Evolutionary conservation across 2,888 invertebrate species (phyloP).

Genomic region (Microdon myrmicae): DNA sequence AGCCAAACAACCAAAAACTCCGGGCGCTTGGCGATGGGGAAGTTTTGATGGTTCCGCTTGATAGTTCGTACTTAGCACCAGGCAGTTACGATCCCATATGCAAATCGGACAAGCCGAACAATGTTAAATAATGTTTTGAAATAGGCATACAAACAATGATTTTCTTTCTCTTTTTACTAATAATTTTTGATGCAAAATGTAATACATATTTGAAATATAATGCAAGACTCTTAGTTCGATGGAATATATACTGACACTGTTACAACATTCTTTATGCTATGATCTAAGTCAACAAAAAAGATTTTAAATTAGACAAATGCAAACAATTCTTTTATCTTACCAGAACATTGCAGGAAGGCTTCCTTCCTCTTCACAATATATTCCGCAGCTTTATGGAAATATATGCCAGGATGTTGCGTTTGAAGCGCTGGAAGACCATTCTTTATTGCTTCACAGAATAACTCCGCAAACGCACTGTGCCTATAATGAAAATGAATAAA

Average conservation of each 20-base stretch:
- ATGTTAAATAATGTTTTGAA: too few relatives aligned
- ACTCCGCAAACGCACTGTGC: conserved; percentile 86
- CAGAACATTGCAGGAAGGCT: conserved; percentile 78
- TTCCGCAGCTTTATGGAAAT: conserved; percentile 94
- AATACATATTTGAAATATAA: too few relatives aligned
- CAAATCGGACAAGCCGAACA: too few relatives aligned
- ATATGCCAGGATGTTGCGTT: conserved; percentile 97
- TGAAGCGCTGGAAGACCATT: conserved; percentile 92
- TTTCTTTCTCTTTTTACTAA: too few relatives aligned
- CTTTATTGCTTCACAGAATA: conserved; percentile 95
- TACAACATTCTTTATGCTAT: neutral
- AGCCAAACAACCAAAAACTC: too few relatives aligned
- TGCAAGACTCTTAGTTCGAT: neutral
- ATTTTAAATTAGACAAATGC: neutral
- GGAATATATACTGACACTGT: conserved; percentile 1
- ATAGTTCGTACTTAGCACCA: too few relatives aligned
- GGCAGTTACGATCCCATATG: too few relatives aligned
- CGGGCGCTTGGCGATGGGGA: too few relatives aligned
- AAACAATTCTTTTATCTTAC: conserved; percentile 39
- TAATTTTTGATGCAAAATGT: too few relatives aligned
- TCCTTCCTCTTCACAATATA: conserved; percentile 82
- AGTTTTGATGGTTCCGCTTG: too few relatives aligned
- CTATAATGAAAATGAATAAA: too few relatives aligned
- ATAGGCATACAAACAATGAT: too few relatives aligned
- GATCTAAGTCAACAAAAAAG: neutral